Percentiles rank a stretch among this genome's conserved stretches.
phyloP scores from a whole-genome alignment of 2,888 invertebrate genomes.

The Thereva unica region DNA sequence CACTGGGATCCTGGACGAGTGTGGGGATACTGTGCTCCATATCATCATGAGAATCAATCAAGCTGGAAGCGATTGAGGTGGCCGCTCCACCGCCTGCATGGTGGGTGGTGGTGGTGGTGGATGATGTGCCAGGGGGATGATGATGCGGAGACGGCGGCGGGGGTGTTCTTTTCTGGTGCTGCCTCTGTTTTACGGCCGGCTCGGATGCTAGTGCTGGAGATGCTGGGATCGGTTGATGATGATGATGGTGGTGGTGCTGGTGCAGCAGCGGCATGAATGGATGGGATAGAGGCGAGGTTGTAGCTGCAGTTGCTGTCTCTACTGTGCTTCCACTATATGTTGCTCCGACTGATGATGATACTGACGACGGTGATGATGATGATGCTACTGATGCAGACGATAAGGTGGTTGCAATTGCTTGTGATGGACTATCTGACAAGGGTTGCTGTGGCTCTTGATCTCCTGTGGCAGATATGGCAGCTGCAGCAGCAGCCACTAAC shows the following conservation, averaged over 20 bases:
- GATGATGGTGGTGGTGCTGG: constrained; percentile 26
- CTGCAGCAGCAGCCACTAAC: constrained; percentile 19
- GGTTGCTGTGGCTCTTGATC: constrained; percentile 19
- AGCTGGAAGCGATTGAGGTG: constrained; percentile 42
- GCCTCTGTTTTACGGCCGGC: constrained; percentile 17
- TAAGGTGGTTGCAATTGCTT: constrained; percentile 26
- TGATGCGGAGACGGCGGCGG: constrained; percentile 22
- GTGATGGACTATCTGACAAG: constrained; percentile 25
- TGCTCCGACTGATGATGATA: constrained; percentile 42
- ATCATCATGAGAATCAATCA: constrained; percentile 60
- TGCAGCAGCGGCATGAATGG: constrained; percentile 20
- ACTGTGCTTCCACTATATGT: constrained; percentile 41
- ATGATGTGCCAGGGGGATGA: constrained; percentile 17
- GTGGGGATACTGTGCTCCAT: constrained; percentile 57
- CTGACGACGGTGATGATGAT: constrained; percentile 37
- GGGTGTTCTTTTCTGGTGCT: constrained; percentile 22
- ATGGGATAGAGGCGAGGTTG: constrained; percentile 28
- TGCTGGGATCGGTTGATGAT: neutral
- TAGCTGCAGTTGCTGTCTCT: constrained; percentile 38
- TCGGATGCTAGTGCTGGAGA: neutral
- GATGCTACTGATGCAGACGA: constrained; percentile 17
- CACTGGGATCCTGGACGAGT: constrained; percentile 41
- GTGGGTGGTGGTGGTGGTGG: constrained; percentile 34
- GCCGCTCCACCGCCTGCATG: constrained; percentile 25
- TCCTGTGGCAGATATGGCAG: constrained; percentile 22